Conservation (phyloP, 2,797 vertebrate species). For the Monodelphis domestica region DNA sequence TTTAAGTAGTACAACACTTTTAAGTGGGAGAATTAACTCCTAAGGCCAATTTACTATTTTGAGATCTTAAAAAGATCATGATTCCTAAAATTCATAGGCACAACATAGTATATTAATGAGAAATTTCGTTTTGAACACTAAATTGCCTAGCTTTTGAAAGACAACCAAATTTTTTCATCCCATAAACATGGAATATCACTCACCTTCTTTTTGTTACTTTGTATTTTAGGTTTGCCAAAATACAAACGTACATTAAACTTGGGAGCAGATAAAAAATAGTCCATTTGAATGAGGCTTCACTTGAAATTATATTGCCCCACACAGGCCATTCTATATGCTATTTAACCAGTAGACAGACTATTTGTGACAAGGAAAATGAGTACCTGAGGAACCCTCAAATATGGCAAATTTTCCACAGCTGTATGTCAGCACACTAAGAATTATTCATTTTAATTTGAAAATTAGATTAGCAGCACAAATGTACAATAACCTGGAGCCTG, state of each 20-base stretch:
- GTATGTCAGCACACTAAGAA: conserved; percentile 10
- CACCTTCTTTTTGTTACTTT: conserved; percentile 31
- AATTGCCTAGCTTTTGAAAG: background rate
- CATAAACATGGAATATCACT: background rate
- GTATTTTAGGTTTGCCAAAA: conserved; percentile 33
- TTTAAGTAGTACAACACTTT: conserved; percentile 23
- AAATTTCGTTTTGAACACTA: background rate
- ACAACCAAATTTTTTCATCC: background rate
- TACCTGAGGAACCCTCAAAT: conserved; percentile 48
- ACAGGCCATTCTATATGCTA: background rate
- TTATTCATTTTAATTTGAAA: background rate
- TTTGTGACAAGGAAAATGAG: conserved; percentile 7
- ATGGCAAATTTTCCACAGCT: conserved; percentile 23
- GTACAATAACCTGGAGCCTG: conserved; percentile 16
- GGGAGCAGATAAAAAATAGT: conserved; percentile 17
- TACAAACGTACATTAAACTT: background rate
- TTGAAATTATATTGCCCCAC: background rate
- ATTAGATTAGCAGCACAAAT: accelerated
- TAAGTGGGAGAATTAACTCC: background rate
- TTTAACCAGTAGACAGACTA: conserved; percentile 17
- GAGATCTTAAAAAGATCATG: background rate
- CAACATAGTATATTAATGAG: background rate
- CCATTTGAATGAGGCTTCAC: background rate
- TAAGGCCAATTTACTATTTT: conserved; percentile 15
- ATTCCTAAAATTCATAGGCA: background rate